phyloP scores from a whole-genome alignment of 2,888 invertebrate species.

The Drosophila bunnanda region DNA sequence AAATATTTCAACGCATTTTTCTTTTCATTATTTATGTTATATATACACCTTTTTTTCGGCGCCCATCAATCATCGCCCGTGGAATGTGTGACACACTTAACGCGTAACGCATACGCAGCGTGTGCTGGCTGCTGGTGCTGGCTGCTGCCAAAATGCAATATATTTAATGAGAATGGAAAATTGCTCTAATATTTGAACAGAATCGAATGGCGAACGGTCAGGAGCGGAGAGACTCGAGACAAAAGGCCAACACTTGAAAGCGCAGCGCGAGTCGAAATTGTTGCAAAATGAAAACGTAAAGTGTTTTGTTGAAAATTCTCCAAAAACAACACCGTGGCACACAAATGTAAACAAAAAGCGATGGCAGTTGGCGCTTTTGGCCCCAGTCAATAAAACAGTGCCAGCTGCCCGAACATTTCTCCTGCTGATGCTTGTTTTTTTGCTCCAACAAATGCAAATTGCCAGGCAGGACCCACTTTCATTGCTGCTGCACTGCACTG shows the following conservation, averaged over 20 bases:
- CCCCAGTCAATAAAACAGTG: constrained; percentile 70
- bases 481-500: constrained; percentile 40
- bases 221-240: constrained; percentile 54
- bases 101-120: constrained; percentile 60
- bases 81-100: constrained; percentile 62
- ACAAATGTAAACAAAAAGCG: constrained; percentile 62
- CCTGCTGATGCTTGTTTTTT: constrained; percentile 1
- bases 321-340: constrained; percentile 68
- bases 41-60: constrained; percentile 18
- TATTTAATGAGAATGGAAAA: constrained; percentile 51
- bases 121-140: constrained; percentile 20
- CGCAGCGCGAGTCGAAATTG: constrained; percentile 59
- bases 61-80: constrained; percentile 61
- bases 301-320: constrained; percentile 80
- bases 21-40: constrained; percentile 39
- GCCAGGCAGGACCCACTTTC: constrained; percentile 31
- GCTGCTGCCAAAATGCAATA: constrained; percentile 17
- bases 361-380: constrained; percentile 34
- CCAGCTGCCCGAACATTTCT: constrained; percentile 58
- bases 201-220: constrained; percentile 38
- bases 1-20: constrained; percentile 24
- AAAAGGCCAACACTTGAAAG: constrained; percentile 66
- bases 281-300: constrained; percentile 69
- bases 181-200: constrained; percentile 42
- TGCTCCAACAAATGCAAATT: constrained; percentile 59